Percentiles rank a stretch among this genome's conserved stretches.
Conservation (phyloP, 2,888 invertebrate species). For the Eremobia ochroleuca region DNA sequence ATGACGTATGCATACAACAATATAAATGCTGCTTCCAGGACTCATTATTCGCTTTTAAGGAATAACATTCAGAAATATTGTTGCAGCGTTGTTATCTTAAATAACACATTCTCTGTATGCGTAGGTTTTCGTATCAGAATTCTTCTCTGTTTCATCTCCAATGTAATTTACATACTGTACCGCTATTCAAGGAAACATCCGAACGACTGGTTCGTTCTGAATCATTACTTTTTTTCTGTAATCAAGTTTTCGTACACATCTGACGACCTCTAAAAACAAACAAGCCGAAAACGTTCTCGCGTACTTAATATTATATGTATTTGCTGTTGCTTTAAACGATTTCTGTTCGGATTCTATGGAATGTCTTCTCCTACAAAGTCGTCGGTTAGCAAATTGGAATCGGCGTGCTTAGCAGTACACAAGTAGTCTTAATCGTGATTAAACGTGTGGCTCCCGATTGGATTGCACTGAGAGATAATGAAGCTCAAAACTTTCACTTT, state of each 20-base stretch:
- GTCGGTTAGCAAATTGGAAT: slow-evolving; percentile 66
- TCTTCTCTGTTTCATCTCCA: slow-evolving; percentile 78
- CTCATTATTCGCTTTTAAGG: slow-evolving; percentile 63
- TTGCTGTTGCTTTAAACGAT: slow-evolving; percentile 66
- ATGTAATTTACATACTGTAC: slow-evolving; percentile 86
- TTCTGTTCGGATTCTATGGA: slow-evolving; percentile 58
- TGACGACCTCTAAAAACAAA: slow-evolving; percentile 85
- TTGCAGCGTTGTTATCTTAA: slow-evolving; percentile 76
- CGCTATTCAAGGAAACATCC: slow-evolving; percentile 84
- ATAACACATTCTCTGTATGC: slow-evolving; percentile 76
- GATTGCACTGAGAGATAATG: slow-evolving; percentile 82
- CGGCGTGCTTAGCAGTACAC: slow-evolving; percentile 67
- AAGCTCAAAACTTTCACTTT: slow-evolving; percentile 86
- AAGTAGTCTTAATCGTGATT: slow-evolving; percentile 82
- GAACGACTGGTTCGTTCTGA: slow-evolving; percentile 79
- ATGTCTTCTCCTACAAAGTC: slow-evolving; percentile 51
- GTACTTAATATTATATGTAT: slow-evolving; percentile 64
- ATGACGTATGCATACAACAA: slow-evolving; percentile 21
- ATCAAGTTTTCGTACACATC: slow-evolving; percentile 84
- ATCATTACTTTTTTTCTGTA: slow-evolving; percentile 85
- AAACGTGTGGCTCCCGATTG: slow-evolving; percentile 83
- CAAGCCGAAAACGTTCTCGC: slow-evolving; percentile 77
- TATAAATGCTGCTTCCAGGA: slow-evolving; percentile 21
- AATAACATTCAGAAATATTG: slow-evolving; percentile 70
- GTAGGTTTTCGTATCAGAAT: slow-evolving; percentile 75